Evolutionary conservation across 64 coral and sea anemone species (phyloP), one percentile per base, ranked within the genome.

Genomic region (Orbicella faveolata): DNA sequence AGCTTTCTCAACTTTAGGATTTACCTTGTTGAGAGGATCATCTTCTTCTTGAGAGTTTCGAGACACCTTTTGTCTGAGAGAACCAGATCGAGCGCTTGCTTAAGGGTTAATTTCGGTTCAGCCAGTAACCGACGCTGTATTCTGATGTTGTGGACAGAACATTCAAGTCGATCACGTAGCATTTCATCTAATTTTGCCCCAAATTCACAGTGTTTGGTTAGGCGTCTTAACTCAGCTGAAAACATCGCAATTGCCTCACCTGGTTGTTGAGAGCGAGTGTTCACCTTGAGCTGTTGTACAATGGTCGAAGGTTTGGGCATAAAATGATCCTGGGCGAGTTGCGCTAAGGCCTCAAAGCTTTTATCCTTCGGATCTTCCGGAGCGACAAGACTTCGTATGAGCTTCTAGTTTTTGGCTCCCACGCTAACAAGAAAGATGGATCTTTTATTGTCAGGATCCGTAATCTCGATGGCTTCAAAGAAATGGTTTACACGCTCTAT

Each of bases 131-230:
- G 85, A 74, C 70, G 52, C 53, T 74, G 41, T 52, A 75, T 88
- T 88, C 73, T 54, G 70, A 30, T 75, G 51, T 88, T 23, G 52
- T 37, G 86, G 15, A 61, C 73, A 61, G 52, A 72, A 75, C 86
- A 88, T 6, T 76, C 36, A 44, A 75, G 15, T 18, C 37, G 66
- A 72, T 87, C 84, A 44, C 66, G 62, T 25, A 74, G 25, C 86
- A 88, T 75, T 30, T 88, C 69, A 59, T 88, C 70, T 9, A 76
- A 57, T 19, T 36, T 75, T 57, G 70, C 2, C 10, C 86, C 86
- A 76, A 88, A 74, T 75, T 88, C 70, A 75, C 70, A 87, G 68
- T 87, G 35, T 73, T 87, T 54, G 16, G 89, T 52, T 3, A 90
- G 79, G 36, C 57, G 79, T 17, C 74, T 90, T 53, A 90, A 75